Evolutionary conservation across 2,113 vertebrate genomes (phyloP).

Genomic region (Daboia siamensis): DNA sequence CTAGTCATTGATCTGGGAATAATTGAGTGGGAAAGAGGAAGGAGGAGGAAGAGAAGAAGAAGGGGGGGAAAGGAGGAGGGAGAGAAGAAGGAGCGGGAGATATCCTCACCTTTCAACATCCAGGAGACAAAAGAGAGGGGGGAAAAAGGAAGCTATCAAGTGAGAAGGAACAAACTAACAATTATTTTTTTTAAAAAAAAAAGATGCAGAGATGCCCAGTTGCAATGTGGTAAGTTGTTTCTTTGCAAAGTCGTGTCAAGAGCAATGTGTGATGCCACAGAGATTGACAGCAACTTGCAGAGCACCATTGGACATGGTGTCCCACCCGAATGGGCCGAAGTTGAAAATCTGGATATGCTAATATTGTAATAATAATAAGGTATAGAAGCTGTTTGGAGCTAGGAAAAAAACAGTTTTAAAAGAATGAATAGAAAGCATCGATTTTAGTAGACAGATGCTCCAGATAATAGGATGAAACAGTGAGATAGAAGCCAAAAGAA

Average conservation of each 20-base stretch:
- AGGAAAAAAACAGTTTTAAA: background rate
- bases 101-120: background rate
- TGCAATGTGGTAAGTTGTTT: conserved; percentile 9
- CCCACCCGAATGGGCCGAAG: too few relatives aligned
- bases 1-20: conserved; percentile 11
- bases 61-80: background rate
- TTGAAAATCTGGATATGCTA: background rate
- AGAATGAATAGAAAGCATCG: background rate
- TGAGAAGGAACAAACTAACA: background rate
- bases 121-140: background rate
- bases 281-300: background rate
- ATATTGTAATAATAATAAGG: background rate
- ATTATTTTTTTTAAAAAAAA: background rate
- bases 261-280: background rate
- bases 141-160: background rate
- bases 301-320: background rate
- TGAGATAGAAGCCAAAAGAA: background rate
- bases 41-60: background rate
- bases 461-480: background rate
- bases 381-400: background rate
- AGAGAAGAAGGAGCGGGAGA: background rate
- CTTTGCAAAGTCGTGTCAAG: background rate
- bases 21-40: background rate
- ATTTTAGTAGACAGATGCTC: too few relatives aligned
- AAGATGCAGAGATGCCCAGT: conserved; percentile 2